Percentiles rank a stretch among this genome's conserved stretches.
These are phyloP conservation scores for Cyclophora albipunctata DNA, from an alignment of 2,888 invertebrate species.

Conservation along the genomic window DNA sequence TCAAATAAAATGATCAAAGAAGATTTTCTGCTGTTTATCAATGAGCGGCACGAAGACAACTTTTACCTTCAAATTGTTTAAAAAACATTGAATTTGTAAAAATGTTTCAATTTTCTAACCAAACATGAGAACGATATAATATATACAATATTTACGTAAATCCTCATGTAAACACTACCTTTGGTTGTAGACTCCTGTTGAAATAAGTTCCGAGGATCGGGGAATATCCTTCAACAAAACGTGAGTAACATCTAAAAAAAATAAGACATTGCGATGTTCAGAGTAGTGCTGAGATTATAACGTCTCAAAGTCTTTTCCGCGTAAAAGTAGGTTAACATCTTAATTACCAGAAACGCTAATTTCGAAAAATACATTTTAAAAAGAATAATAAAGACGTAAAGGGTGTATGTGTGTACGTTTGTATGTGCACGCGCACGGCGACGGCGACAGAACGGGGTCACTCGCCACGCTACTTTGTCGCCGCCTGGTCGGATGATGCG, in stretches of 20 bases:
- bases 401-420: conserved; percentile 23
- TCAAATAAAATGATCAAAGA: too few relatives aligned
- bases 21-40: too few relatives aligned
- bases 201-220: conserved; percentile 32
- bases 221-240: conserved; percentile 29
- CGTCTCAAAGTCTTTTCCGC: conserved; percentile 1
- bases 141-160: conserved; percentile 21
- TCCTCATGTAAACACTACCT: conserved; percentile 27
- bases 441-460: conserved; percentile 52
- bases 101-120: conserved; percentile 9
- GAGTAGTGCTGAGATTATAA: too few relatives aligned
- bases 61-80: background rate
- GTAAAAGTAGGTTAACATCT: too few relatives aligned
- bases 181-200: conserved; percentile 37
- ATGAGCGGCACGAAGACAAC: too few relatives aligned
- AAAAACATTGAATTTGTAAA: conserved; percentile 1
- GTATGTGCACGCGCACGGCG: conserved; percentile 14
- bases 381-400: conserved; percentile 12
- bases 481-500: conserved; percentile 44
- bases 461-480: conserved; percentile 42
- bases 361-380: conserved; percentile 1
- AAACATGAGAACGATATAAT: conserved; percentile 12
- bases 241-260: conserved; percentile 17
- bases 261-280: too few relatives aligned
- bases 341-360: background rate